Conservation (phyloP, 2,888 invertebrate species). For the Nudaria mundana region DNA sequence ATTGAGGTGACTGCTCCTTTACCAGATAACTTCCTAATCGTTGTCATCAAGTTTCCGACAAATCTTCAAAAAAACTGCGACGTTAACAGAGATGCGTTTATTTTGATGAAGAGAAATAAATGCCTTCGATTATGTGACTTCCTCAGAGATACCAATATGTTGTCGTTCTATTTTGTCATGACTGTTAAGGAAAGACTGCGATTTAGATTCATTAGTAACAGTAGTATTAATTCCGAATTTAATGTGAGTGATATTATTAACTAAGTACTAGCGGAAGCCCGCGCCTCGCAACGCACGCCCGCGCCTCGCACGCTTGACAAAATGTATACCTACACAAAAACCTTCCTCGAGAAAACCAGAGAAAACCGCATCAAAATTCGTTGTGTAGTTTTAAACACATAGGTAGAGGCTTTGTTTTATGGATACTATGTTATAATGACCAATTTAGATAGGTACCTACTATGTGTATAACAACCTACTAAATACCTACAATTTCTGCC, state of each 20-base stretch:
- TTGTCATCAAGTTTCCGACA: slow-evolving; percentile 59
- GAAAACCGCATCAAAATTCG: too few relatives aligned
- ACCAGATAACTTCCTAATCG: slow-evolving; percentile 32
- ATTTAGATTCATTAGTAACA: slow-evolving; percentile 62
- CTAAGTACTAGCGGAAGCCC: too few relatives aligned
- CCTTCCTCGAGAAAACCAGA: too few relatives aligned
- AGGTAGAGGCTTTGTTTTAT: too few relatives aligned
- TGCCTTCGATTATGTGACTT: slow-evolving; percentile 55
- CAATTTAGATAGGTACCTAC: too few relatives aligned
- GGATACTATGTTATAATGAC: too few relatives aligned
- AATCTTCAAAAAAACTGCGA: slow-evolving; percentile 46
- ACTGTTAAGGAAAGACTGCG: slow-evolving; percentile 45
- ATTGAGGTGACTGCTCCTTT: slow-evolving; percentile 55
- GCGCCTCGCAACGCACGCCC: too few relatives aligned
- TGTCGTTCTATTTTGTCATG: slow-evolving; percentile 46
- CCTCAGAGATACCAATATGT: slow-evolving; percentile 24
- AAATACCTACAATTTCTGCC: too few relatives aligned
- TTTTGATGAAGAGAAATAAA: slow-evolving; percentile 44
- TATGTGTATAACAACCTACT: too few relatives aligned
- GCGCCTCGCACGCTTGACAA: too few relatives aligned
- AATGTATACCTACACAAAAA: too few relatives aligned
- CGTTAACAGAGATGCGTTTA: slow-evolving; percentile 50
- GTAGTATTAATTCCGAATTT: slow-evolving; percentile 64
- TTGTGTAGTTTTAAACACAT: too few relatives aligned
- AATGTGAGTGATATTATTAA: slow-evolving; percentile 44